phyloP scores from a whole-genome alignment of 30 jellyfish, hydroid and myxozoan genomes.

The Mastigias papua region DNA sequence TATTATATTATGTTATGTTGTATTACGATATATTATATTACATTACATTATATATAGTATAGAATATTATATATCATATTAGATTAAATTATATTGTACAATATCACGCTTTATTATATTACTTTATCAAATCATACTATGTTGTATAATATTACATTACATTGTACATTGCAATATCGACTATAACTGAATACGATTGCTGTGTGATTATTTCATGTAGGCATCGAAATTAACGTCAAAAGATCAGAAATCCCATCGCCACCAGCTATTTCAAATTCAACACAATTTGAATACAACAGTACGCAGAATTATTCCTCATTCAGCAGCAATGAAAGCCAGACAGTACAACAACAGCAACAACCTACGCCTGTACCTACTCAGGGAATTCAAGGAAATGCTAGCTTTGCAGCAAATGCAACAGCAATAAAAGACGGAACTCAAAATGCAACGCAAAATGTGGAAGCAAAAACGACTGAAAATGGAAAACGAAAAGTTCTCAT shows the following conservation, averaged over 20 bases:
- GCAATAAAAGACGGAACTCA: not conserved
- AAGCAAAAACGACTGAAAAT: constrained; percentile 1
- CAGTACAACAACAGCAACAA: not conserved
- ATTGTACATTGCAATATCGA: too few species aligned
- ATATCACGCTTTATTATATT: too few species aligned
- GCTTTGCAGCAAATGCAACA: not conserved
- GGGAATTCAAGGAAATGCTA: not conserved
- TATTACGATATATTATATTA: too few species aligned
- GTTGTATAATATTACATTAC: too few species aligned
- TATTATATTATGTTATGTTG: too few species aligned
- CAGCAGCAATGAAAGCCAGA: not conserved
- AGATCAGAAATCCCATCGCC: constrained; percentile 42
- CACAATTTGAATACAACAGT: not conserved
- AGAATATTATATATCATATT: too few species aligned
- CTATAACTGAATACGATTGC: not conserved
- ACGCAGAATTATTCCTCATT: not conserved
- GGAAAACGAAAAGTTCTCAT: constrained; percentile 68
- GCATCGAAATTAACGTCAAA: not conserved
- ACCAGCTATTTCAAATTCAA: not conserved
- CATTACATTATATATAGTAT: too few species aligned
- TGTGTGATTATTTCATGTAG: not conserved
- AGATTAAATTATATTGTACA: too few species aligned
- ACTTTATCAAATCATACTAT: too few species aligned
- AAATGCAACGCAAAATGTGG: not conserved
- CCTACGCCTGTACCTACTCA: not conserved